Evolutionary conservation across 2,113 vertebrate species (phyloP), one percentile per base, ranked within the genome.

Genomic region (Clarias gariepinus): DNA sequence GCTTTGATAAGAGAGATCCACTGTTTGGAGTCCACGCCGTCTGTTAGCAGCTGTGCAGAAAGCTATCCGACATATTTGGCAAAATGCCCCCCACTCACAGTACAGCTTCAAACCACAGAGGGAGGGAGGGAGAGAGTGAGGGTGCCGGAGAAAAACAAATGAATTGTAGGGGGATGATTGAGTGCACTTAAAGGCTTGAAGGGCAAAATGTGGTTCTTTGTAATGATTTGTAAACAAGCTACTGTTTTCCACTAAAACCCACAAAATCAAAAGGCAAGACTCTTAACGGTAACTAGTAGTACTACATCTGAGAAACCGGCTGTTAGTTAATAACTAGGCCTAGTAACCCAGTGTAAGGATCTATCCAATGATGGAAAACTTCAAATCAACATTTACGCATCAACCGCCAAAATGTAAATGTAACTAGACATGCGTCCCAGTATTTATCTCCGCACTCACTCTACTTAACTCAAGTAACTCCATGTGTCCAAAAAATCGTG

Each of bases 11-110:
- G 91, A 92, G 92, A 89, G 90, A 89, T 91, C 88, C 91, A 93
- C 93, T 96, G 94, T 95, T 94, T 88, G 83, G 87, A 30, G 85
- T 78, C 41, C 81, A 61, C 52, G 88, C 92, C 87, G 91, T 86
- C 92, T 93, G 93, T 91, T 91, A 92, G 91, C 94, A 96, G 95
- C 93, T 94, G 94, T 95, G 93, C 92, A 92, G 91, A 89, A 92
- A 94, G 91, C 92, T 93, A 93, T 94, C 91, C 90, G 86, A 88
- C 90, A 88, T 90, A 90, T 91, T 94, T 94, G 94, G 94, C 94
- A 89, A 23, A 30, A 41, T 11, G 90, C 91, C 25, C 91, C 68
- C 60, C 82, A 91, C 85, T 88, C 74, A 82, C 86, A 91, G 86
- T 88, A 88, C 66, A 86, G 87, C 90, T 91, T 90, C 91, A 91